Percentiles rank a stretch among this genome's conserved stretches.
Evolutionary conservation across 2,113 vertebrate genomes (phyloP).

Genomic region (Arenaria interpres): DNA sequence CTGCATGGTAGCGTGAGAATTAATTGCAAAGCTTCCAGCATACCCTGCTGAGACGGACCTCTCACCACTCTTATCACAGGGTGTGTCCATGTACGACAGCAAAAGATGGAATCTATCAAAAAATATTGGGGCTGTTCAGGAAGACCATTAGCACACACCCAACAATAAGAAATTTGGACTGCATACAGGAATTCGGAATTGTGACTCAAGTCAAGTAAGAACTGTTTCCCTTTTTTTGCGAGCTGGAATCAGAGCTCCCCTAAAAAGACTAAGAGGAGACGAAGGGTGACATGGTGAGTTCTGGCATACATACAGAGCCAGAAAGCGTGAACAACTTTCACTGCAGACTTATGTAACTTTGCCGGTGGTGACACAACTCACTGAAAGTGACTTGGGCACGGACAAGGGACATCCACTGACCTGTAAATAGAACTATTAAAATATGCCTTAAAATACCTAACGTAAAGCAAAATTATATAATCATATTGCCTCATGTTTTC

Average conservation of each 20-base stretch:
- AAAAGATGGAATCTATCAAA: neutral
- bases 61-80: neutral
- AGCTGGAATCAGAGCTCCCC: neutral
- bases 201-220: neutral
- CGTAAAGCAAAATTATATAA: neutral
- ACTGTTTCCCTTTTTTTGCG: neutral
- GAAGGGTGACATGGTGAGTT: neutral
- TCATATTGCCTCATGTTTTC: neutral
- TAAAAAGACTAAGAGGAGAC: neutral
- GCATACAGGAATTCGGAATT: neutral
- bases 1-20: fast-evolving
- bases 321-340: neutral
- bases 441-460: neutral
- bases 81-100: fast-evolving
- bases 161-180: neutral
- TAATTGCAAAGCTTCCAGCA: neutral
- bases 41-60: fast-evolving
- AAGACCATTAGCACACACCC: neutral
- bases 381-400: neutral
- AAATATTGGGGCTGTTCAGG: neutral
- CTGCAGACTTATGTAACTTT: conserved; percentile 23
- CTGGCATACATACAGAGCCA: neutral
- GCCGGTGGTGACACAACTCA: neutral
- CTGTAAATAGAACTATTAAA: neutral
- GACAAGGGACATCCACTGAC: neutral